Percentiles rank a stretch among this genome's conserved stretches.
phyloP scores from a whole-genome alignment of 2,113 vertebrate species.

The Suricata suricatta region DNA sequence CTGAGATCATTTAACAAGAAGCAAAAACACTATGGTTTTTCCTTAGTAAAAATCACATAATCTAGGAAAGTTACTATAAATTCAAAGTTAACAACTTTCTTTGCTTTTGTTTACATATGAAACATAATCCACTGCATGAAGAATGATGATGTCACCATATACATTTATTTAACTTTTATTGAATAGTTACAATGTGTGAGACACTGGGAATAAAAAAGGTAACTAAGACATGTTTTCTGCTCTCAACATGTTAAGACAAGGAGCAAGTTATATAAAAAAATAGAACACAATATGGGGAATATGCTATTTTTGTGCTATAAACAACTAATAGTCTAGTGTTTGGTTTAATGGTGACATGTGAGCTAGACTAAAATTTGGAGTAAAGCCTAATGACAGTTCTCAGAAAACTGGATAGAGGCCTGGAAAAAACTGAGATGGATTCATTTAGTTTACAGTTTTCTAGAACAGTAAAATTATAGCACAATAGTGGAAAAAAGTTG shows the following conservation, averaged over 20 bases:
- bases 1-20: background rate
- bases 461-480: conserved; percentile 6
- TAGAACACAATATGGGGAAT: background rate
- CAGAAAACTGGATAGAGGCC: background rate
- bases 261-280: background rate
- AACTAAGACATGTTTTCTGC: background rate
- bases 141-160: background rate
- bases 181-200: background rate
- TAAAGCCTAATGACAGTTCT: background rate
- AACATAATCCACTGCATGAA: background rate
- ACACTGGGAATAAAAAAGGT: background rate
- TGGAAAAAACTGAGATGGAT: background rate
- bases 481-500: background rate
- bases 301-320: background rate
- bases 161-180: background rate
- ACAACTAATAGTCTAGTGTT: background rate
- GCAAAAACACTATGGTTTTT: background rate
- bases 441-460: background rate
- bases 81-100: background rate
- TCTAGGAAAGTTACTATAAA: background rate
- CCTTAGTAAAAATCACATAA: background rate
- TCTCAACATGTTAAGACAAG: background rate
- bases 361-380: background rate
- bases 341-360: background rate
- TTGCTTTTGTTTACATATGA: background rate